Evolutionary conservation across 2,888 invertebrate genomes (phyloP).

Genomic region (Rhimphoctona megacephalus): DNA sequence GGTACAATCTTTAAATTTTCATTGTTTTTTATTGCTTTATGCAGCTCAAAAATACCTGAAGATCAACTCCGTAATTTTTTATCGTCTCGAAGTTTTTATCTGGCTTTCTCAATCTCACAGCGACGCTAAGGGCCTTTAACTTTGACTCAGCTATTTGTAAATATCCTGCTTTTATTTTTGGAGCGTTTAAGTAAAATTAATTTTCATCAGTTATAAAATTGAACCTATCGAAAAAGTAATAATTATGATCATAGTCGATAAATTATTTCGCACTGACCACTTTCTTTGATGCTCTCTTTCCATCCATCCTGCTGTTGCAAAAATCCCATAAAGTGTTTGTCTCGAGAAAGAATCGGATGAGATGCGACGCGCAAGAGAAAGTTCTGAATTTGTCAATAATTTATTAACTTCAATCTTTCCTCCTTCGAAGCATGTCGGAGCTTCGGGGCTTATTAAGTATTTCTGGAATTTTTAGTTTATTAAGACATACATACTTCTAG

Average conservation of each 20-base stretch:
- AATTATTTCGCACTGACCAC: conserved; percentile 85
- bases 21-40: conserved; percentile 86
- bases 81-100: conserved; percentile 91
- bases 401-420: background rate
- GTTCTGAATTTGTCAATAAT: conserved; percentile 85
- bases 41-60: conserved; percentile 86
- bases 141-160: conserved; percentile 92
- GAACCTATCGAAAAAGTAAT: background rate
- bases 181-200: conserved; percentile 28
- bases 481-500: conserved; percentile 86
- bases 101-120: conserved; percentile 90
- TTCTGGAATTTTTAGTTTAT: background rate
- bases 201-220: background rate
- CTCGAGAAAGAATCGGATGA: conserved; percentile 90
- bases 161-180: conserved; percentile 86
- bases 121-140: conserved; percentile 90
- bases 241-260: background rate
- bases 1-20: conserved; percentile 72
- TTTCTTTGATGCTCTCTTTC: conserved; percentile 91
- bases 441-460: background rate
- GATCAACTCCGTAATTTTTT: conserved; percentile 91
- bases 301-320: conserved; percentile 92
- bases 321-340: conserved; percentile 92
- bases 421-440: background rate
- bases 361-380: conserved; percentile 91